These are phyloP conservation scores for Aselliscus stoliczkanus DNA, from an alignment of 2,797 vertebrate species.

Conservation along the genomic window DNA sequence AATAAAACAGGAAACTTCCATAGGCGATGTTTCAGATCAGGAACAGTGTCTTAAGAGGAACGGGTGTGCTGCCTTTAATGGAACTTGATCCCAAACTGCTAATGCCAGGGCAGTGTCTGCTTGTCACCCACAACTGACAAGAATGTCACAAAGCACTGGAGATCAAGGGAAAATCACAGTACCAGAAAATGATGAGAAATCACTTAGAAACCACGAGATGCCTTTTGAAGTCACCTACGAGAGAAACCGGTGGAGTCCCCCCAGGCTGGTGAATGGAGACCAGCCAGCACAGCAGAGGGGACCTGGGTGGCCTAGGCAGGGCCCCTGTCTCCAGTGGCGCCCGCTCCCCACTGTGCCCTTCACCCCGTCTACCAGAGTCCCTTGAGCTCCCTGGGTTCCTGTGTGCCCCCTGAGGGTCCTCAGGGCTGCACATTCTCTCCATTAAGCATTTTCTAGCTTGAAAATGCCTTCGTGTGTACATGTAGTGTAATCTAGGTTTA, in stretches of 20 bases:
- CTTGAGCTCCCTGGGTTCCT: background rate
- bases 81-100: background rate
- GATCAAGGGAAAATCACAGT: background rate
- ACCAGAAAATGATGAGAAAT: background rate
- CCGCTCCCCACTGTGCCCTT: fast-evolving
- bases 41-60: background rate
- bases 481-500: background rate
- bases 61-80: background rate
- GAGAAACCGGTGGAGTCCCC: background rate
- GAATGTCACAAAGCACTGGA: background rate
- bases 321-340: fast-evolving
- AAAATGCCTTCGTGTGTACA: background rate
- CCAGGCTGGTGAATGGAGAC: background rate
- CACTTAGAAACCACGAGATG: background rate
- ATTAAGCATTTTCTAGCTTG: background rate
- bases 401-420: background rate
- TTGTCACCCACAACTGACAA: background rate
- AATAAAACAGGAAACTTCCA: background rate
- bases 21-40: background rate
- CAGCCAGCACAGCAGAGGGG: background rate
- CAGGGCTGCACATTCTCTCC: background rate
- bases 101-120: background rate
- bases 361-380: fast-evolving
- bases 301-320: background rate
- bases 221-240: background rate